Evolutionary conservation across 2,888 invertebrate species (phyloP).

Genomic region (Nomada ferruginata): DNA sequence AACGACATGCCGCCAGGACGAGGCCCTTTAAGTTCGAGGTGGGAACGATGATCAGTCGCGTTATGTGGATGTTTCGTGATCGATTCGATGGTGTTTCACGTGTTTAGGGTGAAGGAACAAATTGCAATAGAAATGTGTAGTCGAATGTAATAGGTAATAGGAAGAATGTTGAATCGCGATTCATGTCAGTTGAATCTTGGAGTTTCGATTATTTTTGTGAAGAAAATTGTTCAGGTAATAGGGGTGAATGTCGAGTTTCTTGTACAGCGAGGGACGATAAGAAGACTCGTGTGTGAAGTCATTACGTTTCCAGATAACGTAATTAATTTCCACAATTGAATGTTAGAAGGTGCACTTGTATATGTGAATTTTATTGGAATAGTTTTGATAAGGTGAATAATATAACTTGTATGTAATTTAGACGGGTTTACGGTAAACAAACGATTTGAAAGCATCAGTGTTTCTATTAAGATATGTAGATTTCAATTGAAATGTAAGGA

Average conservation of each 20-base stretch:
- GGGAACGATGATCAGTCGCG: background rate
- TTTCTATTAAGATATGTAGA: background rate
- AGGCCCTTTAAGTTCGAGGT: conserved; percentile 7
- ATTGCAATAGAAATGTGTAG: background rate
- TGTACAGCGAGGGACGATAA: no score
- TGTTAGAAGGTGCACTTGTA: no score
- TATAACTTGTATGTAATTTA: no score
- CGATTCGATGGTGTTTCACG: background rate
- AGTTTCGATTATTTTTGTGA: no score
- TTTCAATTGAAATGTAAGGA: background rate
- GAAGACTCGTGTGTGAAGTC: no score
- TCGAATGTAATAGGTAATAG: background rate
- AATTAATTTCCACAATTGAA: no score
- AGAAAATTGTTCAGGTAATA: background rate
- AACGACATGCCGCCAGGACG: conserved; percentile 24
- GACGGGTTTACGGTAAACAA: background rate
- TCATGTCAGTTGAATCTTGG: background rate
- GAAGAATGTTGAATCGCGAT: background rate
- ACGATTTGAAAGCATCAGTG: background rate
- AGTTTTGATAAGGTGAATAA: no score
- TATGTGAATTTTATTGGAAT: background rate
- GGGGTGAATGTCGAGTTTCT: background rate
- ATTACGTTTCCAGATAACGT: no score
- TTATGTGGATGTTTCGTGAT: background rate
- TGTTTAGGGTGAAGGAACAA: no score